Evolutionary conservation across 2,113 vertebrate genomes (phyloP).

Genomic region (Calonectris borealis): DNA sequence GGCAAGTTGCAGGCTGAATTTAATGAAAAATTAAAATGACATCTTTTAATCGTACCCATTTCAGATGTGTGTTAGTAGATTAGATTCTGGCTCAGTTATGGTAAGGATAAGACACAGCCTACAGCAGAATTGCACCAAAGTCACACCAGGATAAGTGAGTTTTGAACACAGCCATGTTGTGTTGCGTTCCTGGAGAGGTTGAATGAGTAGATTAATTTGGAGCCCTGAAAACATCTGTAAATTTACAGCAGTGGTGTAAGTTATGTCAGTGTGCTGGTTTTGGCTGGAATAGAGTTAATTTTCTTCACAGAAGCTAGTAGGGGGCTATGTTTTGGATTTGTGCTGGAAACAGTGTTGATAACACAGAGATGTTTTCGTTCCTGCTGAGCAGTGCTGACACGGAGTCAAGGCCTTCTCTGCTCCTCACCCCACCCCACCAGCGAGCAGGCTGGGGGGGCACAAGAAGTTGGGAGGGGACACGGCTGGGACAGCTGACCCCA

Average conservation of each 20-base stretch:
- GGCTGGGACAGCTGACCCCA: too few relatives aligned
- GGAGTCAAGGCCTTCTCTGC: too few relatives aligned
- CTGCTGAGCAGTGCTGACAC: too few relatives aligned
- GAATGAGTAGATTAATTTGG: neutral
- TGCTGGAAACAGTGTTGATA: too few relatives aligned
- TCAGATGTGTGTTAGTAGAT: neutral
- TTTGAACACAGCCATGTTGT: neutral
- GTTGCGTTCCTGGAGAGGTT: neutral
- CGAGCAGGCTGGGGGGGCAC: too few relatives aligned
- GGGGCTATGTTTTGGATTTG: too few relatives aligned
- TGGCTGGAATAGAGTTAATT: too few relatives aligned
- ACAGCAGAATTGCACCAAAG: neutral
- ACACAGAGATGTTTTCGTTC: too few relatives aligned
- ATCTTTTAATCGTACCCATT: neutral
- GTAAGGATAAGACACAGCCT: neutral
- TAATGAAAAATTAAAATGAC: neutral
- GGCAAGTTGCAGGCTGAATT: neutral
- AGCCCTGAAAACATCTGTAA: neutral
- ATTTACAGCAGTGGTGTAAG: neutral
- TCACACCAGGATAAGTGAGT: neutral
- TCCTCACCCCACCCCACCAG: too few relatives aligned
- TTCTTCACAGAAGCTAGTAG: too few relatives aligned
- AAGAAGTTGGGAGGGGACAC: too few relatives aligned
- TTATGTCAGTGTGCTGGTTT: neutral
- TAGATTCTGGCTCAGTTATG: neutral